Evolutionary conservation across 1,140 invertebrate species (phyloP), one percentile per base, ranked within the genome.

Genomic region (Lasioglossum albipes): DNA sequence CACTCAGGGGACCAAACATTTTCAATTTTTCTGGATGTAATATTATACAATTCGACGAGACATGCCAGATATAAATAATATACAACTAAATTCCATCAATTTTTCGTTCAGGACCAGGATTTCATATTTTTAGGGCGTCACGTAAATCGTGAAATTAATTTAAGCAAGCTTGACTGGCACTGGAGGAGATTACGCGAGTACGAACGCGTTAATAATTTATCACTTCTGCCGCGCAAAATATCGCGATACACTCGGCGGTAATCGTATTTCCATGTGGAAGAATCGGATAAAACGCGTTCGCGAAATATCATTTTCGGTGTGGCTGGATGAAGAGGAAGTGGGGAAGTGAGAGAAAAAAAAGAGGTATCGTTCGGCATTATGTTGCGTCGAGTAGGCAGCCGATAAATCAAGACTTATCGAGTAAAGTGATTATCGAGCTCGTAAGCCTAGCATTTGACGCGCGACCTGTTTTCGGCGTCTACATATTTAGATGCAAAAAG

Each of bases 391-490:
- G 18, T 18, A 54, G 52, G 52, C 18, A 27, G 1, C 41, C 16
- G 16, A 54, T 79, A 73, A 79, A 79, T 79, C 69, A 79, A 42
- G 42, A 52, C 31, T 65, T 72, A 79, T 65, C 57, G 42, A 18
- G 41, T 22, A 36, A 62, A 72, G 42, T 69, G 70, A 85, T 86
- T 86, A 84, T 79, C 67, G 75, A 76, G 79, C 45, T 79, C 36
- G 78, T 79, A 82, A 84, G 62, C 64, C 81, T 42, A 42, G 68
- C 59, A 75, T 36, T 72, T 69, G 72, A 41, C 42, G 13, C 41
- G 9, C 12, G 20, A 70, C 61, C 54, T 36, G 16, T 54, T 62
- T 79, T 52, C 68, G 27, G 42, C 5, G 13, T 20, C 0, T 27
- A 27, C 27, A 52, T 9, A 1, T 42, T 52, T 20, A 20, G 52